Evolutionary conservation across 2,113 vertebrate species (phyloP), one percentile per base, ranked within the genome.

Genomic region (Oxyura jamaicensis): DNA sequence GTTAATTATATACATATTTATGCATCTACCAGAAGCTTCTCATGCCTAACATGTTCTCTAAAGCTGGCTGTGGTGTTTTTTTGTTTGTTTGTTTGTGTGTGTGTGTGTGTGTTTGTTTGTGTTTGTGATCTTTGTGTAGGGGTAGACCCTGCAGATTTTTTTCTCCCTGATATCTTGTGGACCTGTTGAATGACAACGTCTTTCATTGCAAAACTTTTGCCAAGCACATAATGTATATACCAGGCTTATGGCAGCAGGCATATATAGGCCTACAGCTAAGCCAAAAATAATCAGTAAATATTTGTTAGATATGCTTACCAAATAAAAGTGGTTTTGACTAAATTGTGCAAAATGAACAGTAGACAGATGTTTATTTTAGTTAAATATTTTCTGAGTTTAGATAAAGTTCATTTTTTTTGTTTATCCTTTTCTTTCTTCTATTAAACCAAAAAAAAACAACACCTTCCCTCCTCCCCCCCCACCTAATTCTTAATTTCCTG

Each of bases 361-460:
- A 80, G n/a, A 58, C 6, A 71, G 41, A 29, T 35, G 3, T n/a
- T 80, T 1, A n/a, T 5, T 93, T 68, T 44, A 3, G 7, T 7
- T 78, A 8, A 91, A 23, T 0, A 4, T 39, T 39, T 80, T 35
- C 25, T 42, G 5, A 25, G 3, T 55, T 83, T 77, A 55, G 6
- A 20, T 33, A 35, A 26, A 33, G 2, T 4, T 35, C 2, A 10
- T 1, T 17, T 44, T 67, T 36, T 48, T 31, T 6, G n/a, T n/a
- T n/a, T n/a, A n/a, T 7, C 1, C 1, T 3, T 3, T 31, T 66
- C 7, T 8, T 1, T 0, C 0, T 0, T 39, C 25, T 28, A 28
- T 63, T 63, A 39, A 63, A 26, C 39, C 46, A 48, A 21, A 48
- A 19, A 19, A 46, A 46, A 39, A 18, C 44, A 46, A 46, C 19